Base-by-base conservation (phyloP, 1,140 invertebrate genomes). In the Vanessa atalanta region DNA sequence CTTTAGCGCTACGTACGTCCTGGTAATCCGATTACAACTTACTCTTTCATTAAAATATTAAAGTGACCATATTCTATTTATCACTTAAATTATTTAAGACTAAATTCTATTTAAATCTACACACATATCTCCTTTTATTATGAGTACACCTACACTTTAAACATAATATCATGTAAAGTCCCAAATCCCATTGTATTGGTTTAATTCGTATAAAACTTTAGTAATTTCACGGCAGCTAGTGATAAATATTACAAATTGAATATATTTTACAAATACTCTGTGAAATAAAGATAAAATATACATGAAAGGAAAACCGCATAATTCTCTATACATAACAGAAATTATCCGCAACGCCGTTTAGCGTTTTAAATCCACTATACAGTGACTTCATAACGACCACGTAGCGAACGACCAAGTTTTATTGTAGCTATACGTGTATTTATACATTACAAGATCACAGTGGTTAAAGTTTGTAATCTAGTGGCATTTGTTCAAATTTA, bases 31-130 rank as follows among this genome's bases (percentile, higher is more conserved):
- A 76, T 79, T 79, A 79, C 65, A 71, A 76, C 55, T 72, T 72
- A 76, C 75, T 72, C 70, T 75, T 79, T 79, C 70, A 74, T 79
- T 75, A 79, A 70, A 75, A 79, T 75, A 70, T 76, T 67, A 73
- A 79, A 71, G 57, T 57, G 55, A 57, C 57, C 23, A 61, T 60
- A 31, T 37, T 31, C 6, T 37, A n/a, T 61, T 26, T 61, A 37
- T 37, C 15, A 37, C 5, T 31, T 23, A 31, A 5, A 61, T 6
- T 26, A 37, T 37, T 61, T 31, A 61, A 61, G 15, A 26, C 23
- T 37, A 2, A 61, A 37, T 61, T 57, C 50, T 13, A 13, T 2
- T 57, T 0, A 26, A 26, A 57, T 53, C 0, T 53, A 51, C 15
- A 53, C 15, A n/a, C n/a, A 53, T 16, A 53, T 5, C 6, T 15